phyloP scores from a whole-genome alignment of 2,797 vertebrate species.

The Pyrocephalus nanus region DNA sequence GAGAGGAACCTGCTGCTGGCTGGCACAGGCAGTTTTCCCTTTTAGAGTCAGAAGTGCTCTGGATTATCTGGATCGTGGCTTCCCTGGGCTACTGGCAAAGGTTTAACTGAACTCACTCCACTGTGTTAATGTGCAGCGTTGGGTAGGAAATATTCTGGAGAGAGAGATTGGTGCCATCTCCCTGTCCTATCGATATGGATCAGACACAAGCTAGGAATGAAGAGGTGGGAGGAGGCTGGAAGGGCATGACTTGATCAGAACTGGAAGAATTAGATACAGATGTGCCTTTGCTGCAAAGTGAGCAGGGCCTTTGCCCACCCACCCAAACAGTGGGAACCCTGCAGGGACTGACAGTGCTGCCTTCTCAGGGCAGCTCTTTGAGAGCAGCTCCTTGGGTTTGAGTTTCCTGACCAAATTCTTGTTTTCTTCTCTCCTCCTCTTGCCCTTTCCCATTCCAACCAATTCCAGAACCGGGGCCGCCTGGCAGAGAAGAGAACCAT shows the following conservation, averaged over 20 bases:
- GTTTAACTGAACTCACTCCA: background rate
- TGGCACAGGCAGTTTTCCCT: background rate
- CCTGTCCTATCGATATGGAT: rapidly evolving
- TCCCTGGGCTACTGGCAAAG: background rate
- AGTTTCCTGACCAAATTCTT: background rate
- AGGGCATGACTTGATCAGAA: background rate
- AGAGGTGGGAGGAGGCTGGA: background rate
- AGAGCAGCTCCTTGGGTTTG: background rate
- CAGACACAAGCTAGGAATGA: background rate
- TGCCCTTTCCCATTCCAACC: background rate
- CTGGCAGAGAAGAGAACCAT: conserved; percentile 96
- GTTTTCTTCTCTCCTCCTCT: background rate
- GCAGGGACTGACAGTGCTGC: background rate
- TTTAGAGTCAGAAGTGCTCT: background rate
- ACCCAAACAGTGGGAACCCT: background rate
- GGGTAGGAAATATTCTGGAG: background rate
- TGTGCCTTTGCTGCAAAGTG: background rate
- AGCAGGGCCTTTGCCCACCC: background rate
- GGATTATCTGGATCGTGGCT: background rate
- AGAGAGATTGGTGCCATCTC: background rate
- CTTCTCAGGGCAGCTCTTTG: background rate
- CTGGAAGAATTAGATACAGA: rapidly evolving
- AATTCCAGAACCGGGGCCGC: conserved; percentile 90
- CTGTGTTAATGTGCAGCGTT: rapidly evolving
- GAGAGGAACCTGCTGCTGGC: background rate